Percentiles rank a stretch among this genome's conserved stretches.
These are phyloP conservation scores for Bubalus kerabau DNA, from an alignment of 2,113 vertebrate species.

Conservation along the genomic window DNA sequence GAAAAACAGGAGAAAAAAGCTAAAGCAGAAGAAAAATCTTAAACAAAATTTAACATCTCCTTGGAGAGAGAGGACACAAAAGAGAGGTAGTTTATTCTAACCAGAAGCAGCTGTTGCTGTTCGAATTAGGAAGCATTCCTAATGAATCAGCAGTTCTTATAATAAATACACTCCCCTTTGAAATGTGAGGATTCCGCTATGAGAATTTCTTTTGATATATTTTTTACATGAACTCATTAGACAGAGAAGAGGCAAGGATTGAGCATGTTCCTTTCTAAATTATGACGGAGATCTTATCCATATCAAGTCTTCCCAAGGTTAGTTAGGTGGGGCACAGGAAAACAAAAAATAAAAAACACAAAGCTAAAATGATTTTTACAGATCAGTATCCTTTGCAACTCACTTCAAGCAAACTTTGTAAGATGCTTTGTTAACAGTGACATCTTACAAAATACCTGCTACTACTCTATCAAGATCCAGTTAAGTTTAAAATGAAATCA, in stretches of 20 bases:
- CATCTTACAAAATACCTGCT: neutral
- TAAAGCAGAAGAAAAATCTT: constrained; percentile 31
- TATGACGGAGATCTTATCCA: constrained; percentile 47
- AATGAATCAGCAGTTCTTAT: constrained; percentile 78
- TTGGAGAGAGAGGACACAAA: constrained; percentile 50
- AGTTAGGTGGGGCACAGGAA: constrained; percentile 6
- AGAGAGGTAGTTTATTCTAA: constrained; percentile 66
- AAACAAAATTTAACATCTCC: constrained; percentile 54
- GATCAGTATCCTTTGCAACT: neutral
- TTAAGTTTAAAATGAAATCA: constrained; percentile 35
- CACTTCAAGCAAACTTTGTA: neutral
- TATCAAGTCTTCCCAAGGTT: constrained; percentile 42
- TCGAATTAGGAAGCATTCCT: constrained; percentile 73
- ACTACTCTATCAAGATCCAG: neutral
- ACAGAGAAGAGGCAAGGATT: constrained; percentile 47
- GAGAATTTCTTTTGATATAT: constrained; percentile 79
- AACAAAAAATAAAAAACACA: constrained; percentile 36
- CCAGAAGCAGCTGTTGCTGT: constrained; percentile 75
- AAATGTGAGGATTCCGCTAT: constrained; percentile 78
- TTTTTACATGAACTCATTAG: constrained; percentile 76
- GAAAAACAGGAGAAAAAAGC: neutral
- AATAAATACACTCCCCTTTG: constrained; percentile 78
- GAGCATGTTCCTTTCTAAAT: constrained; percentile 52
- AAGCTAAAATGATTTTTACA: neutral
- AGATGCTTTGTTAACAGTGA: neutral